Base-by-base conservation (phyloP, 1,140 invertebrate species). In the Caerostris extrusa region DNA sequence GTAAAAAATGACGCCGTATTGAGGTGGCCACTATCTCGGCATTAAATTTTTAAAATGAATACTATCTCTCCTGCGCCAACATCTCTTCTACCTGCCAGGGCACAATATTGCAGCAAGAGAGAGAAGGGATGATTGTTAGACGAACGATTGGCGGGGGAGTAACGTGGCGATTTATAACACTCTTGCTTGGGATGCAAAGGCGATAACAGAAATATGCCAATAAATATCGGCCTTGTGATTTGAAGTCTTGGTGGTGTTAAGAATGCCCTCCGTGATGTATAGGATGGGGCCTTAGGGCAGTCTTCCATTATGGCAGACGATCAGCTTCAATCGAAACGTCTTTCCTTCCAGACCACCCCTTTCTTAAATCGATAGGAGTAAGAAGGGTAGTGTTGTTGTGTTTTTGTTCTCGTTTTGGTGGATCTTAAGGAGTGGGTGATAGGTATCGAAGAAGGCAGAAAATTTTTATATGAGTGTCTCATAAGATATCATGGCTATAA, bases 141-240 rank as follows among this genome's bases (percentile, higher is more conserved):
- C 56, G 71, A 67, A 55, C 69, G 53, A 71, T 56, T 53, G 61
- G 67, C 55, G 64, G 53, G 53, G 55, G 60, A 53, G 19, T 56
- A 64, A 56, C 50, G 61, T 17, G n/a, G 56, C 92, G 92, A 93
- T 88, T 93, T 93, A 93, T 93, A 88, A 88, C 85, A 81, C 83
- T 88, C 92, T 55, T 56, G 89, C 71, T 77, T 77, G 34, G 71
- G 90, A 61, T 91, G 83, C 58, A 85, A 86, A 57, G 92, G 85
- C 85, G 85, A 93, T 88, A 93, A 88, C 85, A 93, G 83, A 87
- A 93, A 93, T 93, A 93, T 93, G 92, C 92, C 92, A 93, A 93
- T 93, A 93, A 93, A 93, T 93, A 93, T 93, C 86, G 92, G 92
- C 56, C 92, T 57, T 81, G 92, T 88, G 92, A 92, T 92, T 92